Evolutionary conservation across 2,888 invertebrate genomes (phyloP), one percentile per base, ranked within the genome.

Genomic region (Caenorhabditis uteleia): DNA sequence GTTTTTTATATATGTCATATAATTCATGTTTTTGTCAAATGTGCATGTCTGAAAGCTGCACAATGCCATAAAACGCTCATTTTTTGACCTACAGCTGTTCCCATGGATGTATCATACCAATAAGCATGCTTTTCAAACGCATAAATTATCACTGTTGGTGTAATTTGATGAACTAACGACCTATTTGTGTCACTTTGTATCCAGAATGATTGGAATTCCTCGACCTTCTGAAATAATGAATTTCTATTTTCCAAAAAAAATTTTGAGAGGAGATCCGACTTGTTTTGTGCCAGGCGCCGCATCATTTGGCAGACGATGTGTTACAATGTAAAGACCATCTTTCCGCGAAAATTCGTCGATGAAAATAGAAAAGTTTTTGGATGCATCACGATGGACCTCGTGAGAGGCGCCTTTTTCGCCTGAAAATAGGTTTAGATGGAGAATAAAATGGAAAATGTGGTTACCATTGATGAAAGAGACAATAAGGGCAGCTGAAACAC

Each of bases 381-480:
- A 66, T 4, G 68, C 62, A 40, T 71, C 66, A 1, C 64, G 43
- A 34, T 64, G 53, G 21, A 34, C 31, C 16, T 55, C 48, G 12
- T 34, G 31, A 25, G 21, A 36, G 2, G 45, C 47, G 25, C 68
- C 68, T 5, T 45, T 29, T 51, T 70, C 70, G 10, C 64, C 70
- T 68, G 23, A 36, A 45, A 16, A 16, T 44, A 2, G 27, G 26
- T 18, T 29, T 21, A 1, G 21, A 23, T 25, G 1, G 20, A 6
- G 6, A 8, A n/a, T 29, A 27, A 27, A 12, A 25, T 1, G n/a
- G 14, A 16, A 38, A 20, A 5, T 5, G 23, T n/a, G 25, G 44
- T 27, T 50, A 66, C 68, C 66, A n/a, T 62, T 49, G 2, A 50
- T 56, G 40, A 71, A 66, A 3, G 68, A 69, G 60, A 56, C 66